Conservation (phyloP, 2,113 vertebrate species). For the Hirundichthys speculiger region DNA sequence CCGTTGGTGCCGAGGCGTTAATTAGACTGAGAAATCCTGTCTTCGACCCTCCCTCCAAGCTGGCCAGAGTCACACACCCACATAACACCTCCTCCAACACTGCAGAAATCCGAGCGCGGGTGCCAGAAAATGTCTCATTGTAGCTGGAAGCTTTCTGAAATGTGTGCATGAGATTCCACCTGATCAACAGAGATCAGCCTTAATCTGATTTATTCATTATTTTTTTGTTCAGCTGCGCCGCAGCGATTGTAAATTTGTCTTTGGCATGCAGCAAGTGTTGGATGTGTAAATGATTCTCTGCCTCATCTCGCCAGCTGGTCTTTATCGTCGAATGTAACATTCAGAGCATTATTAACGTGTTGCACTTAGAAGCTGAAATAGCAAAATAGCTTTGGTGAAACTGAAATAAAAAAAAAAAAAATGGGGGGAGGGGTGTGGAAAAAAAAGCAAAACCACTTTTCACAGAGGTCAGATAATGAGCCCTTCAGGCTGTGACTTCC, state of each 20-base stretch:
- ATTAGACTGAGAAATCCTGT: conserved; percentile 72
- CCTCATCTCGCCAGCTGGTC: conserved; percentile 34
- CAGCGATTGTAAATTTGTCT: conserved; percentile 17
- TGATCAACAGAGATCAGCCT: conserved; percentile 51
- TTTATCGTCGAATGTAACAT: conserved; percentile 37
- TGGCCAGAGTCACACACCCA: conserved; percentile 39
- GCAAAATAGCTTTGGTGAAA: not conserved
- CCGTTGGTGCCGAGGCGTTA: conserved; percentile 54
- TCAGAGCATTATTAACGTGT: too few relatives aligned
- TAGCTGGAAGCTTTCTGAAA: conserved; percentile 55
- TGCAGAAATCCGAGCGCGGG: conserved; percentile 15
- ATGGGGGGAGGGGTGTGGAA: too few relatives aligned
- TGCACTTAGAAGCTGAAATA: conserved; percentile 18
- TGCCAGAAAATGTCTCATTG: conserved; percentile 50
- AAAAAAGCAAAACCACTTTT: not conserved
- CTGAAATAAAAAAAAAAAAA: not conserved
- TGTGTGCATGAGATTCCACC: conserved; percentile 47
- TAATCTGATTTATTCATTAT: conserved; percentile 31
- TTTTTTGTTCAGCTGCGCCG: not conserved
- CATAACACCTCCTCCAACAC: conserved; percentile 35
- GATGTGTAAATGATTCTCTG: conserved; percentile 43
- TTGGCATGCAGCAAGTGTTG: conserved; percentile 39
- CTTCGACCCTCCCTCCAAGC: conserved; percentile 52
- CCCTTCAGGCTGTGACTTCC: not conserved
- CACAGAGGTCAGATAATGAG: not conserved